Conservation (phyloP, 2,797 vertebrate genomes). For the Neosalanx taihuensis region DNA sequence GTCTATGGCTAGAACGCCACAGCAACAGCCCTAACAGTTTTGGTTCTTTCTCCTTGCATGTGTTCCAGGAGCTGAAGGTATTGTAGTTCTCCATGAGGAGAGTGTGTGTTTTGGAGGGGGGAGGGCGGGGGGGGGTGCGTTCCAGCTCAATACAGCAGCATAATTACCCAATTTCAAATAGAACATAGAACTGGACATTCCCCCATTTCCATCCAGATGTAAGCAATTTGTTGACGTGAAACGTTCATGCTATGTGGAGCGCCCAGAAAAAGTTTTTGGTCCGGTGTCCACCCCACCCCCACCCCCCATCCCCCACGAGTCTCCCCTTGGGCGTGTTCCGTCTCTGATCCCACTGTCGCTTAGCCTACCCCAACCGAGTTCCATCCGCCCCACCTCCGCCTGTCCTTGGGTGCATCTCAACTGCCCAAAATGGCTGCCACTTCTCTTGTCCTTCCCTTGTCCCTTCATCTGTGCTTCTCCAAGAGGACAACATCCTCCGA, state of each 20-base stretch:
- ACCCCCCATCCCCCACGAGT: slow-evolving; percentile 59
- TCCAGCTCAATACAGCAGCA: slow-evolving; percentile 42
- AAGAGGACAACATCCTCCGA: slow-evolving; percentile 32
- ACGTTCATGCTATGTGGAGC: slow-evolving; percentile 21
- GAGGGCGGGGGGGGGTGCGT: slow-evolving; percentile 58
- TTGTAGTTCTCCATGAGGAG: slow-evolving; percentile 68
- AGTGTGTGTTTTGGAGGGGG: slow-evolving; percentile 28
- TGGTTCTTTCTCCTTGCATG: slow-evolving; percentile 73
- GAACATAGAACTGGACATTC: not conserved
- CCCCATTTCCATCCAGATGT: slow-evolving; percentile 22
- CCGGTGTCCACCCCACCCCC: not conserved
- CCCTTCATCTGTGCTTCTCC: slow-evolving; percentile 56
- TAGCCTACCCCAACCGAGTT: slow-evolving; percentile 70
- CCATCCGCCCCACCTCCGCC: slow-evolving; percentile 69
- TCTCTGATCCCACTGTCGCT: slow-evolving; percentile 65
- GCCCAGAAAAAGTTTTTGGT: slow-evolving; percentile 52
- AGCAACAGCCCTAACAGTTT: slow-evolving; percentile 68
- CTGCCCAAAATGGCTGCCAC: slow-evolving; percentile 67
- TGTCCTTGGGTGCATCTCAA: slow-evolving; percentile 58
- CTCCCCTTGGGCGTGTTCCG: slow-evolving; percentile 60
- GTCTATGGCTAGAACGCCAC: slow-evolving; percentile 45
- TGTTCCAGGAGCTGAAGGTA: slow-evolving; percentile 83
- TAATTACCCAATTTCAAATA: slow-evolving; percentile 34
- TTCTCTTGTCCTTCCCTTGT: slow-evolving; percentile 56
- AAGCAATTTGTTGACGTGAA: not conserved